These are phyloP conservation scores for Monochamus saltuarius DNA, from an alignment of 1,140 invertebrate species.

Conservation along the genomic window DNA sequence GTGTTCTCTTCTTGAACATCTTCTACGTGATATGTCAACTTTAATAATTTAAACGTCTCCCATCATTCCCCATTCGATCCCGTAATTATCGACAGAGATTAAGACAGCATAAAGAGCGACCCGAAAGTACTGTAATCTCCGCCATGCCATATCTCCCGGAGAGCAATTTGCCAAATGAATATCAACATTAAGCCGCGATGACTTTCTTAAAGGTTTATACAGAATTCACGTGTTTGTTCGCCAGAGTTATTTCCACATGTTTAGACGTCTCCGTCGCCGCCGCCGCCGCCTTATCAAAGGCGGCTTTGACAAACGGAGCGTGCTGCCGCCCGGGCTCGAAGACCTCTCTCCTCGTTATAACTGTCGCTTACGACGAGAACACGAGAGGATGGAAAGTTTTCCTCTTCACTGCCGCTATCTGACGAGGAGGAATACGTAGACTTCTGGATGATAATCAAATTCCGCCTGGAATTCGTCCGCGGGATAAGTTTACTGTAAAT, in stretches of 20 bases:
- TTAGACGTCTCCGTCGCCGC: slow-evolving; percentile 32
- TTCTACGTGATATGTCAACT: not conserved
- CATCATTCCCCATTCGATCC: not conserved
- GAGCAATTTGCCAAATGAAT: no score
- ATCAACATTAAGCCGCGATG: not conserved
- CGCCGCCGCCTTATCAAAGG: slow-evolving; percentile 30
- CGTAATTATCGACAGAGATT: no score
- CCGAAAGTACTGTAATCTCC: no score
- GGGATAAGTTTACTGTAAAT: slow-evolving; percentile 4
- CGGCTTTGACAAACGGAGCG: slow-evolving; percentile 41
- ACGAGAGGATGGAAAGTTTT: slow-evolving; percentile 7
- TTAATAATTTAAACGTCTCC: not conserved
- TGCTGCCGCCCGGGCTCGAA: slow-evolving; percentile 30
- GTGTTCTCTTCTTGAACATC: no score
- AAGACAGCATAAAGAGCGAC: no score
- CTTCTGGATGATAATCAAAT: not conserved
- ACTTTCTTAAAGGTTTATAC: not conserved
- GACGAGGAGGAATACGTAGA: not conserved
- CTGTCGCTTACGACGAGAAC: slow-evolving; percentile 8
- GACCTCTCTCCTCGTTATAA: slow-evolving; percentile 31
- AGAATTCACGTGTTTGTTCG: slow-evolving; percentile 8
- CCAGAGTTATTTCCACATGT: slow-evolving; percentile 40
- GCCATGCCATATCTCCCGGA: no score
- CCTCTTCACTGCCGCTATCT: not conserved
- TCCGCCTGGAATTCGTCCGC: not conserved